A percentile compares a stretch with the other conserved stretches of the same genome.
phyloP scores from a whole-genome alignment of 2,113 vertebrate species.

The Cyprinodon tularosa region DNA sequence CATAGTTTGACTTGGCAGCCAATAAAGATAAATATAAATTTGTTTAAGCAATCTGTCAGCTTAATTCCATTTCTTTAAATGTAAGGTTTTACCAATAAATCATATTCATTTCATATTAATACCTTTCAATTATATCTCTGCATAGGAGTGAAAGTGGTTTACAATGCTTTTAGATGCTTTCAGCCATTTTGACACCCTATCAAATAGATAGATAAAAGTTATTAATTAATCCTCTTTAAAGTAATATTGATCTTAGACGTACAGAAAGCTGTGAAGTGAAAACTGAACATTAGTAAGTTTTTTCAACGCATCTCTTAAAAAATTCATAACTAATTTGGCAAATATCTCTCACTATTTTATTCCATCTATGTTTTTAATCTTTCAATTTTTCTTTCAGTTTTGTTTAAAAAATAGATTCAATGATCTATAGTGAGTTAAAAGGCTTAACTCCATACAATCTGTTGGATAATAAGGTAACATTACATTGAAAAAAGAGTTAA shows the following conservation, averaged over 20 bases:
- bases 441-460: neutral
- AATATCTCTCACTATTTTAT: no score
- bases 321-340: no score
- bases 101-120: neutral
- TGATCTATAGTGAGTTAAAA: neutral
- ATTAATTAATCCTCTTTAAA: neutral
- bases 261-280: neutral
- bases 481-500: neutral
- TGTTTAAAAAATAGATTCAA: neutral
- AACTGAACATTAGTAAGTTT: neutral
- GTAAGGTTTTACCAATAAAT: no score
- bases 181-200: no score
- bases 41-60: no score
- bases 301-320: no score
- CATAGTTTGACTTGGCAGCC: no score
- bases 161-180: no score
- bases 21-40: no score
- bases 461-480: neutral
- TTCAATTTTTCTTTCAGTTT: neutral
- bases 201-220: neutral
- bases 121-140: neutral
- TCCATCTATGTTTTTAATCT: neutral
- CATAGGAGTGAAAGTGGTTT: neutral
- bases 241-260: neutral
- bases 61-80: no score